Conservation (phyloP, 2,113 vertebrate species). For the Natator depressus region DNA sequence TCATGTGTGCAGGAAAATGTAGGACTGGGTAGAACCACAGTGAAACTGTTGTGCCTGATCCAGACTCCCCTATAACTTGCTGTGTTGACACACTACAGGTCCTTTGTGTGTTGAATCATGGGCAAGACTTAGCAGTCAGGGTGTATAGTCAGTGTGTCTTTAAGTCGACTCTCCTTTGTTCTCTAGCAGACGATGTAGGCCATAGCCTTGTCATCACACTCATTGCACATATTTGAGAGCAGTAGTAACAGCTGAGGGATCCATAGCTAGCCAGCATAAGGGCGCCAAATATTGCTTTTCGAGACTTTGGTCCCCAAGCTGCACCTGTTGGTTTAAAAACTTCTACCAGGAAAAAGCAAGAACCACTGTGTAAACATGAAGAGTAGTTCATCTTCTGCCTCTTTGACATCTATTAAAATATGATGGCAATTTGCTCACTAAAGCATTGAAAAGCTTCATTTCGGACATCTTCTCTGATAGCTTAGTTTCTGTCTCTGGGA, state of each 20-base stretch:
- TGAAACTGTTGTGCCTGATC: background rate
- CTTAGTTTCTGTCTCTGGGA: background rate
- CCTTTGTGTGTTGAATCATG: background rate
- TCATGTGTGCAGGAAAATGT: background rate
- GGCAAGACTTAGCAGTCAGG: background rate
- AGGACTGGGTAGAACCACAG: background rate
- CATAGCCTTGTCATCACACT: background rate
- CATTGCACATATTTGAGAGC: background rate
- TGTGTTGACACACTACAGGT: background rate
- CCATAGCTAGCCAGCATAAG: background rate
- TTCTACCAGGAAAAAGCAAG: background rate
- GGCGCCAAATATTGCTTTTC: background rate
- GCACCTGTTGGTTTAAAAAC: background rate
- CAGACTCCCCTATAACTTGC: background rate
- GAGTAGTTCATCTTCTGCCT: background rate
- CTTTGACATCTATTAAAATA: background rate
- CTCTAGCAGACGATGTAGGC: too few species aligned
- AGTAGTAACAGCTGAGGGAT: background rate
- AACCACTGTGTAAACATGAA: background rate
- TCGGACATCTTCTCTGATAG: background rate
- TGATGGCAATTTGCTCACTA: background rate
- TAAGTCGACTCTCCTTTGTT: background rate
- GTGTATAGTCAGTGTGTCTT: background rate
- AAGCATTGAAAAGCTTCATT: background rate
- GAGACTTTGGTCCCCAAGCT: background rate